Percentiles rank a stretch among this genome's conserved stretches.
phyloP scores from a whole-genome alignment of 2,888 invertebrate species.

The Merodon equestris region DNA sequence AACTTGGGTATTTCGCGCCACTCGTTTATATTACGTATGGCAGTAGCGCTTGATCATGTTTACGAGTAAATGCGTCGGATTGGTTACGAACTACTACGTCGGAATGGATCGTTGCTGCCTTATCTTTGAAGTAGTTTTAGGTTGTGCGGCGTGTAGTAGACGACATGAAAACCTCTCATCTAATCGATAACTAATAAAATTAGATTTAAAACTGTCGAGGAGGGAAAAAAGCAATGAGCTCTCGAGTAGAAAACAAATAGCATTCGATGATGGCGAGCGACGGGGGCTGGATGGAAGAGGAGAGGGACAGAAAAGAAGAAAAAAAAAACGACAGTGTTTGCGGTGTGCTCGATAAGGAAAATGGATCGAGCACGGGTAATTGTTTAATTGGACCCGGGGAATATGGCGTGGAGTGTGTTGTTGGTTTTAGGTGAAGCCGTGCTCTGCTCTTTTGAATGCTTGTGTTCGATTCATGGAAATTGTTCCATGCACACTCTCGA shows the following conservation, averaged over 20 bases:
- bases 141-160: constrained; percentile 11
- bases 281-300: too few relatives aligned
- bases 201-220: constrained; percentile 35
- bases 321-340: neutral
- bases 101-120: constrained; percentile 4
- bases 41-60: too few relatives aligned
- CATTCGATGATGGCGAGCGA: too few relatives aligned
- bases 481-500: constrained; percentile 6
- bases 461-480: too few relatives aligned
- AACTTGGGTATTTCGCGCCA: constrained; percentile 28
- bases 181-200: constrained; percentile 62
- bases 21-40: too few relatives aligned
- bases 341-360: constrained; percentile 42
- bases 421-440: constrained; percentile 16
- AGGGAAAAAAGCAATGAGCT: neutral
- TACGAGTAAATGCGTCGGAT: too few relatives aligned
- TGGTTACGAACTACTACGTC: too few relatives aligned
- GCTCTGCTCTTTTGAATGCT: too few relatives aligned
- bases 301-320: neutral
- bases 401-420: constrained; percentile 20
- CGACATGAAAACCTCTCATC: constrained; percentile 48
- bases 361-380: constrained; percentile 58
- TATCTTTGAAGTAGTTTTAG: constrained; percentile 45
- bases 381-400: constrained; percentile 55
- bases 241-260: constrained; percentile 18